Conservation (phyloP, 2,797 vertebrate species). For the Nannoperca obscura region DNA sequence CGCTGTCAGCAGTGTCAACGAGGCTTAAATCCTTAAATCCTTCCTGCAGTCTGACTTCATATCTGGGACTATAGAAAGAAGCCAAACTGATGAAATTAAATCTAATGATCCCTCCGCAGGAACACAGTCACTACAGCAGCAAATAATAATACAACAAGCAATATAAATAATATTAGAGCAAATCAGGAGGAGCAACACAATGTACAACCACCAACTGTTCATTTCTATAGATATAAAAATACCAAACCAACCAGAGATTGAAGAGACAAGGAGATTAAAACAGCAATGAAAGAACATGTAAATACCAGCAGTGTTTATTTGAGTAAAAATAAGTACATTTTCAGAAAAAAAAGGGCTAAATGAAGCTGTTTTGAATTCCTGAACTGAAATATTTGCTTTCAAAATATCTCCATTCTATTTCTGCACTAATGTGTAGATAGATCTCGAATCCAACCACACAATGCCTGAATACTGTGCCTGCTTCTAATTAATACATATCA, state of each 20-base stretch:
- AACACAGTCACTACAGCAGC: not conserved
- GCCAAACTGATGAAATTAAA: not conserved
- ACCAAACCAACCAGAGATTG: not conserved
- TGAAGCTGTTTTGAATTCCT: not conserved
- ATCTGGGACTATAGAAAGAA: not conserved
- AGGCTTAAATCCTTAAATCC: slow-evolving; percentile 25
- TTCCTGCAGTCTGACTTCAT: not conserved
- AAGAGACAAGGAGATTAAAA: not conserved
- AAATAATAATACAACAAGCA: not conserved
- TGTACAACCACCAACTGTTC: not conserved
- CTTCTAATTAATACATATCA: not conserved
- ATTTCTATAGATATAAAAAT: not conserved
- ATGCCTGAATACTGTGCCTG: not conserved
- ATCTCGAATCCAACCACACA: not conserved
- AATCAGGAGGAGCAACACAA: not conserved
- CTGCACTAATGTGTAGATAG: not conserved
- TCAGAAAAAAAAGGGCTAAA: not conserved
- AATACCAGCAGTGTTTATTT: not conserved
- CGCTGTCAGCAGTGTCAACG: slow-evolving; percentile 3
- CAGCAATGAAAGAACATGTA: not conserved
- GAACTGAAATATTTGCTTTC: not conserved
- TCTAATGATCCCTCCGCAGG: not conserved
- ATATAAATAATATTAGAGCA: too few species aligned
- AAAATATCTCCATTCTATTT: not conserved
- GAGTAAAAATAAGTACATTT: not conserved